Conservation (phyloP, 2,797 vertebrate genomes). For the Podarcis siculus region DNA sequence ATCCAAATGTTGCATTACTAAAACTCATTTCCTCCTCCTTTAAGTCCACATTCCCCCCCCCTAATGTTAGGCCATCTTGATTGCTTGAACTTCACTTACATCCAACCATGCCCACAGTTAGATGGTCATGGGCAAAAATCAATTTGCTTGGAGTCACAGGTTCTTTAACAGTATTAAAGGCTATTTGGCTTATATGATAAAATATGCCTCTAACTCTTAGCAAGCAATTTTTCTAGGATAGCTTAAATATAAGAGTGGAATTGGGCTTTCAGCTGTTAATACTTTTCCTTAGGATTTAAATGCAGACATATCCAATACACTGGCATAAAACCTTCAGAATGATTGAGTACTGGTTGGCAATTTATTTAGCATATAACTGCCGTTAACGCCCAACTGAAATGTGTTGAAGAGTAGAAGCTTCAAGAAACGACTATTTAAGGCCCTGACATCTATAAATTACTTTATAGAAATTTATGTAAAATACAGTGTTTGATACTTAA, state of each 20-base stretch:
- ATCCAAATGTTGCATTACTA: constrained; percentile 2
- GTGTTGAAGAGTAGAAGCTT: not conserved
- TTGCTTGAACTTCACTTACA: constrained; percentile 18
- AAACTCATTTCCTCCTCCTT: not conserved
- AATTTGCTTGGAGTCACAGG: constrained; percentile 23
- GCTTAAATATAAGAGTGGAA: not conserved
- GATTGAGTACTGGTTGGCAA: not conserved
- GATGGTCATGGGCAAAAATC: not conserved
- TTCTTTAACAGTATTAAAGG: constrained; percentile 5
- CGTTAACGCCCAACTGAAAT: not conserved
- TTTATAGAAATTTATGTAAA: not conserved
- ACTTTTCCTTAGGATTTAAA: not conserved
- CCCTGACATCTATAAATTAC: not conserved
- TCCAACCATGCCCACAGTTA: not conserved
- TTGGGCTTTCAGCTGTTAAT: not conserved
- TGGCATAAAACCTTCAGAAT: not conserved
- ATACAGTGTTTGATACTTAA: not conserved
- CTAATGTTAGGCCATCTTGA: not conserved
- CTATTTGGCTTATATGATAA: constrained; percentile 2
- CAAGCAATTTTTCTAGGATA: constrained; percentile 14
- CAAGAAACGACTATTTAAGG: not conserved
- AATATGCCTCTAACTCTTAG: constrained; percentile 10
- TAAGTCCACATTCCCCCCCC: not conserved
- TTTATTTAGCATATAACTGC: not conserved
- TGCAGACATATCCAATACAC: not conserved